phyloP scores from a whole-genome alignment of 1,140 invertebrate species.

The Drosophila novamexicana region DNA sequence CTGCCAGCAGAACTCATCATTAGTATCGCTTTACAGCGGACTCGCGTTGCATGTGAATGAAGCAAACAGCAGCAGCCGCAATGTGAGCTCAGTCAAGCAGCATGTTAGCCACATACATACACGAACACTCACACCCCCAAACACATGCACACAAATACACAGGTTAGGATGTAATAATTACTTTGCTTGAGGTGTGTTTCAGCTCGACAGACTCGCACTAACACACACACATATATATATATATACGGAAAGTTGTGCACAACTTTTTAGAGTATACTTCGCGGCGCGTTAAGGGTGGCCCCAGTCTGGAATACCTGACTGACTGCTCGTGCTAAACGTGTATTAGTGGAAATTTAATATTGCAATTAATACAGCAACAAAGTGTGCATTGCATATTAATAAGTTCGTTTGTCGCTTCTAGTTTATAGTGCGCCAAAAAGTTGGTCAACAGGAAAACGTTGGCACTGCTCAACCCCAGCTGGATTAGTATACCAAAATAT shows the following conservation, averaged over 20 bases:
- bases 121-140: conserved; percentile 26
- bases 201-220: conserved; percentile 17
- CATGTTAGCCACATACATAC: conserved; percentile 17
- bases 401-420: conserved; percentile 69
- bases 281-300: conserved; percentile 16
- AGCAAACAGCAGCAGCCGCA: conserved; percentile 31
- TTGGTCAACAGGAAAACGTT: conserved; percentile 38
- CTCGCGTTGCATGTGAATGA: conserved; percentile 72
- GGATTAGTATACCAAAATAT: conserved; percentile 50
- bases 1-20: conserved; percentile 78
- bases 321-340: conserved; percentile 60
- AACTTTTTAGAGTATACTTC: conserved; percentile 59
- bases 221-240: background rate
- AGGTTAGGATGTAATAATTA: conserved; percentile 52
- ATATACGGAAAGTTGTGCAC: conserved; percentile 41
- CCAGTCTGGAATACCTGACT: conserved; percentile 11
- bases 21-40: conserved; percentile 82
- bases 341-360: conserved; percentile 83
- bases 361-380: conserved; percentile 82
- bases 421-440: conserved; percentile 50
- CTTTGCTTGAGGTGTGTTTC: conserved; percentile 36
- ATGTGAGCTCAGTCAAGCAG: conserved; percentile 24
- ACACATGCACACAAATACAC: conserved; percentile 9
- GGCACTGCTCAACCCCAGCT: conserved; percentile 20
- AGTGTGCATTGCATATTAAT: conserved; percentile 83